These are phyloP conservation scores for Stichopus chloronotus DNA, from an alignment of 35 echinoderm and acorn worm genomes.

Conservation along the genomic window DNA sequence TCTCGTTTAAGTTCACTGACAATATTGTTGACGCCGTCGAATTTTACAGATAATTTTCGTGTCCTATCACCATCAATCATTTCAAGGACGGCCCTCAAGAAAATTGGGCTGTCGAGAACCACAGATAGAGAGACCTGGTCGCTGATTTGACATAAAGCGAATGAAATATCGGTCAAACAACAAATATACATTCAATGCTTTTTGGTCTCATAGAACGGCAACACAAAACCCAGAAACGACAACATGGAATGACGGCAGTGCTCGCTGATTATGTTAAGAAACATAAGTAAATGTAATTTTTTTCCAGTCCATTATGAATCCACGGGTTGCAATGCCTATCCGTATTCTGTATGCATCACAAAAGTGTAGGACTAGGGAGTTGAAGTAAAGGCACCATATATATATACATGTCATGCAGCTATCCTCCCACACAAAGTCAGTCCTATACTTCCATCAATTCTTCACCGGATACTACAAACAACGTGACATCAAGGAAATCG, in stretches of 20 bases:
- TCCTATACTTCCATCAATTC: background rate
- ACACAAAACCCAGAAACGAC: background rate
- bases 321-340: background rate
- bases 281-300: background rate
- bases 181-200: background rate
- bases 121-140: background rate
- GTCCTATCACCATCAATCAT: background rate
- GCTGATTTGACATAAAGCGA: background rate
- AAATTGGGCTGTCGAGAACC: background rate
- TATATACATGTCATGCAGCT: background rate
- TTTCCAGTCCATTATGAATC: background rate
- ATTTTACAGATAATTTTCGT: background rate
- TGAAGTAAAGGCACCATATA: background rate
- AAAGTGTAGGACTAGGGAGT: background rate
- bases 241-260: background rate
- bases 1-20: background rate
- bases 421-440: background rate
- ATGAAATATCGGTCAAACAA: background rate
- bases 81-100: background rate
- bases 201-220: background rate
- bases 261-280: background rate
- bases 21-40: background rate
- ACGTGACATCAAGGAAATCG: constrained; percentile 7
- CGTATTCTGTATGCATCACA: background rate
- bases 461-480: constrained; percentile 10